These are phyloP conservation scores for Chalcosyrphus nemorum DNA, from an alignment of 2,888 invertebrate species.

Conservation along the genomic window DNA sequence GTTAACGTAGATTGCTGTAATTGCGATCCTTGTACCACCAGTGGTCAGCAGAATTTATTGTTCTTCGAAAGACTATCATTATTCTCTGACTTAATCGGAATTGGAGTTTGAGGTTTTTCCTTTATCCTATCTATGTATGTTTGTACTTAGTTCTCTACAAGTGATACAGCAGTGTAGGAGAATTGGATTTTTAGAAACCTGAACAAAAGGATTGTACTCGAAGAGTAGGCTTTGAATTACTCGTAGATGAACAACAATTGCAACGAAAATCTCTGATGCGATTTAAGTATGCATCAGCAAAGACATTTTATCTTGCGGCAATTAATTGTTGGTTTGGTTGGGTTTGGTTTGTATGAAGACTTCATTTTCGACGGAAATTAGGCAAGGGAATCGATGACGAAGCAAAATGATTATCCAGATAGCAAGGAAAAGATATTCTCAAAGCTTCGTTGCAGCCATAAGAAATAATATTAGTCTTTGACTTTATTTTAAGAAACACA, in stretches of 20 bases:
- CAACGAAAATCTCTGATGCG: slow-evolving; percentile 34
- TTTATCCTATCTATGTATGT: neutral
- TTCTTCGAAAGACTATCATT: slow-evolving; percentile 73
- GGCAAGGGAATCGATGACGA: neutral
- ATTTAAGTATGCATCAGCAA: slow-evolving; percentile 25
- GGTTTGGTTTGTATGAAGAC: neutral
- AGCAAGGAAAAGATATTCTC: too few species aligned
- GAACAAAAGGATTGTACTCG: slow-evolving; percentile 59
- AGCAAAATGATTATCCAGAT: too few species aligned
- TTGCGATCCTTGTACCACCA: slow-evolving; percentile 71
- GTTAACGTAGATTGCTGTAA: slow-evolving; percentile 72
- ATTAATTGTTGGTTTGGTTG: neutral
- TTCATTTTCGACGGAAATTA: neutral
- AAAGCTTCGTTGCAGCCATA: too few species aligned
- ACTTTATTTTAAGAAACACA: too few species aligned
- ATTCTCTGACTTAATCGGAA: slow-evolving; percentile 73
- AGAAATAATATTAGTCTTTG: too few species aligned
- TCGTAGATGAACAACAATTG: slow-evolving; percentile 46
- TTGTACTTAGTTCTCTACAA: neutral
- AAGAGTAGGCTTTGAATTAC: slow-evolving; percentile 57
- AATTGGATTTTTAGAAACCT: slow-evolving; percentile 38
- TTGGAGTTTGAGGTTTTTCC: slow-evolving; percentile 70
- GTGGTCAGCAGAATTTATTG: slow-evolving; percentile 73
- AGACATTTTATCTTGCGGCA: slow-evolving; percentile 9
- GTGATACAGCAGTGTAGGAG: slow-evolving; percentile 35